Conservation (phyloP, 2,113 vertebrate genomes). For the Sciurus niger region DNA sequence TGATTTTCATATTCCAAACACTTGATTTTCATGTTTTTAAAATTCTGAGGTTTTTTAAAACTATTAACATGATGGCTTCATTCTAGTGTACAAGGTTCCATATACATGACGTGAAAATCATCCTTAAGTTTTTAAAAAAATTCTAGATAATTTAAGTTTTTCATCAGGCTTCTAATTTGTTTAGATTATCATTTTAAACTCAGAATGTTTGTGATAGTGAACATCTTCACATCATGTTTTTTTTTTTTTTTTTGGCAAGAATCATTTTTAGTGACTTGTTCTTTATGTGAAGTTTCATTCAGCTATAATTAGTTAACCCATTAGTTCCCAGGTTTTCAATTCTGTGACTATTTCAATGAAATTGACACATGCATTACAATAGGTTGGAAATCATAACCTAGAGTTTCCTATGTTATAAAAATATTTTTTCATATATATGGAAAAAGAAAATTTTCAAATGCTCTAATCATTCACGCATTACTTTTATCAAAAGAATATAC, state of each 20-base stretch:
- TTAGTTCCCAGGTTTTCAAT: not conserved
- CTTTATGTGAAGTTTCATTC: not conserved
- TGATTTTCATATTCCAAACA: not conserved
- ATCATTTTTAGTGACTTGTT: not conserved
- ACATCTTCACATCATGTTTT: not conserved
- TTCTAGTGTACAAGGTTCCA: not conserved
- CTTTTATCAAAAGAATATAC: not conserved
- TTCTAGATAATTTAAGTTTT: not conserved
- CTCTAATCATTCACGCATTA: not conserved
- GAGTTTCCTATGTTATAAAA: not conserved
- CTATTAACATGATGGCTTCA: not conserved
- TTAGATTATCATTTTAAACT: not conserved
- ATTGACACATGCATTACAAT: not conserved
- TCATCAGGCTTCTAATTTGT: not conserved
- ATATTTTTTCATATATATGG: not conserved
- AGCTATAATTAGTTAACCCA: not conserved
- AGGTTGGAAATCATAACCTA: not conserved
- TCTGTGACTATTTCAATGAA: not conserved
- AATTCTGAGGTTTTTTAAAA: constrained; percentile 19
- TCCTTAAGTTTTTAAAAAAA: not conserved
- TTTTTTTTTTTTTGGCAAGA: not conserved
- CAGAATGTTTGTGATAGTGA: constrained; percentile 20
- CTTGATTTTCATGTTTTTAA: not conserved
- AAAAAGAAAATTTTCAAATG: not conserved
- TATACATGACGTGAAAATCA: not conserved